phyloP scores from a whole-genome alignment of 2,113 vertebrate species.

The Coptodon rendalli region DNA sequence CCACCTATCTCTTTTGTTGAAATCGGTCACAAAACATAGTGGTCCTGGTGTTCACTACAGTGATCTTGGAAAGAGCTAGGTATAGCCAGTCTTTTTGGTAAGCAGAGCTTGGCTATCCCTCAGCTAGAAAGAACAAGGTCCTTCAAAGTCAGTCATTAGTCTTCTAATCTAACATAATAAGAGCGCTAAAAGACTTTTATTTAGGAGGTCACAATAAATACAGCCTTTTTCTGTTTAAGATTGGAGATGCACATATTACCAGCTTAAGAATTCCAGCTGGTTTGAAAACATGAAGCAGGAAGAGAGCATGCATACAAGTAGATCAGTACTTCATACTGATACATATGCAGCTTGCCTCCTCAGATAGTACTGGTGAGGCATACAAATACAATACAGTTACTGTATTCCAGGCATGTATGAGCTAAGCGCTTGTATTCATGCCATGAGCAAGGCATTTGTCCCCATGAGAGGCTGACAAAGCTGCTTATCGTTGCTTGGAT shows the following conservation, averaged over 20 bases:
- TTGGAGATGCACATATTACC: background rate
- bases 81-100: background rate
- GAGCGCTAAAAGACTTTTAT: background rate
- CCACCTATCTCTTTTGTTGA: background rate
- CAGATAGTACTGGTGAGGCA: conserved; percentile 9
- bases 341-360: conserved; percentile 14
- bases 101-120: background rate
- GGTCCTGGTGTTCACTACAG: background rate
- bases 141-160: background rate
- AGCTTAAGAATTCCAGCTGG: background rate
- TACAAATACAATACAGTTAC: conserved; percentile 41
- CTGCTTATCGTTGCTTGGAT: background rate
- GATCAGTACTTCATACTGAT: background rate
- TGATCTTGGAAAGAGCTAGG: background rate
- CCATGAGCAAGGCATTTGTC: conserved; percentile 37
- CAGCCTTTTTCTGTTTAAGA: background rate
- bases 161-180: background rate
- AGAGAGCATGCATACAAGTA: background rate
- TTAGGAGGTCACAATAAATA: background rate
- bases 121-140: background rate
- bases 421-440: conserved; percentile 21
- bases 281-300: background rate
- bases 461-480: background rate
- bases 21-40: background rate
- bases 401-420: conserved; percentile 21